Base-by-base conservation (phyloP, 1,140 invertebrate species). In the Ceratina calcarata region DNA sequence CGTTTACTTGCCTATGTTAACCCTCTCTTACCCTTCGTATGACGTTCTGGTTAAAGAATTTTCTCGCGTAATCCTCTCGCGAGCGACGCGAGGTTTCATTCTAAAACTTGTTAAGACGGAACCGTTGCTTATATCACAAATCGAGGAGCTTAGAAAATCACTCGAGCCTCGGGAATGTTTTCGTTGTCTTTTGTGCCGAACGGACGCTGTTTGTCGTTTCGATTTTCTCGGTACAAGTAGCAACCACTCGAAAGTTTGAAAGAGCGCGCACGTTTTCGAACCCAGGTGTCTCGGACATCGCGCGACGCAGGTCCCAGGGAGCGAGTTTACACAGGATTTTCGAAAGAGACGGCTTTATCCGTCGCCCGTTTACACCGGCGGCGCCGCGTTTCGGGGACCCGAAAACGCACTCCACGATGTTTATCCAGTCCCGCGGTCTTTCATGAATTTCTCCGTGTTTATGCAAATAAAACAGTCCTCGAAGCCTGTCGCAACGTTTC, bases 261-360 rank as follows among this genome's bases (percentile, higher is more conserved):
- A 16, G 55, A 57, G 12, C 55, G 55, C 15, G n/a, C 16, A 16
- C 55, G 16, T n/a, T 57, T 57, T 45, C 37, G 37, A 45, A 6
- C 6, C 78, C 69, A 84, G 72, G 65, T 77, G 69, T 58, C 64
- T 80, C 61, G 37, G 24, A 68, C 71, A 57, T 71, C 66, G 8
- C 57, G 32, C 32, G 62, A 60, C 71, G 62, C 20, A 22, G 49
- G 20, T 68, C 45, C 76, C 61, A 51, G 66, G 70, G 71, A 78
- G 75, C 61, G 66, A 57, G 77, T 86, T 86, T 80, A 45, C 84
- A 64, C 49, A 86, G 85, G 84, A 86, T 86, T 86, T 86, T 83
- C 72, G 55, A 64, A 57, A 45, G 76, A 60, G 67, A 73, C 70
- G 68, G 67, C 80, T 86, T 86, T 73, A 82, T 72, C 84, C 69